Percentiles rank a stretch among this genome's conserved stretches.
These are phyloP conservation scores for Strongylocentrotus purpuratus DNA, from an alignment of 35 echinoderm and acorn worm genomes.

Conservation along the genomic window DNA sequence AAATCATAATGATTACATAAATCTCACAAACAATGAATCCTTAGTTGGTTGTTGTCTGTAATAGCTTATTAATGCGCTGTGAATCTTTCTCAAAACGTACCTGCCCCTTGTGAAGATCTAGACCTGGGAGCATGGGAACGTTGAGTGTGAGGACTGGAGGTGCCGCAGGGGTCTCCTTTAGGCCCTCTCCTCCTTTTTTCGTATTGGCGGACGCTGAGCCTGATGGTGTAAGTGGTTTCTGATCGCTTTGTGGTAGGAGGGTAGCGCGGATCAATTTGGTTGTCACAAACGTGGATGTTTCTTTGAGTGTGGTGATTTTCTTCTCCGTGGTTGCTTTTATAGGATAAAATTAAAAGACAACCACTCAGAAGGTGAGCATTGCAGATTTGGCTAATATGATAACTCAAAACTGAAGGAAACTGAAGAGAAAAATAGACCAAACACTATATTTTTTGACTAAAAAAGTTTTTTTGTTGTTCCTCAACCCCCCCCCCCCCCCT, in stretches of 20 bases:
- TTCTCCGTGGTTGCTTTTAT: not conserved
- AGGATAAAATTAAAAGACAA: too few relatives aligned
- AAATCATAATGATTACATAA: too few relatives aligned
- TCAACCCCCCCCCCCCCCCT: too few relatives aligned
- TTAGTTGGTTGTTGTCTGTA: too few relatives aligned
- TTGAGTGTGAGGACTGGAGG: constrained; percentile 13
- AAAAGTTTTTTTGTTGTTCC: too few relatives aligned
- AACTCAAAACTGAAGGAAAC: too few relatives aligned
- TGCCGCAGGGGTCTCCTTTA: not conserved
- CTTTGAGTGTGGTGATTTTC: not conserved
- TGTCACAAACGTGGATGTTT: not conserved
- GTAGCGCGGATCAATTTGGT: not conserved
- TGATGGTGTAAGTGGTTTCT: not conserved
- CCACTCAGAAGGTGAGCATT: too few relatives aligned
- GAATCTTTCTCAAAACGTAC: not conserved
- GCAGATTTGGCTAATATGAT: too few relatives aligned
- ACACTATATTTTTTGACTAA: too few relatives aligned
- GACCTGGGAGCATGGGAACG: not conserved
- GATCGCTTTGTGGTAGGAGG: not conserved
- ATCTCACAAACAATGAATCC: too few relatives aligned
- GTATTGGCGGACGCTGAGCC: not conserved
- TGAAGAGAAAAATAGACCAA: too few relatives aligned
- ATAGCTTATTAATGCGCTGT: not conserved
- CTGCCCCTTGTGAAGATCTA: constrained; percentile 18
- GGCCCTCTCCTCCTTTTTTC: not conserved